Conservation (phyloP, 1,140 invertebrate species). For the Aphelinus atriplicis region DNA sequence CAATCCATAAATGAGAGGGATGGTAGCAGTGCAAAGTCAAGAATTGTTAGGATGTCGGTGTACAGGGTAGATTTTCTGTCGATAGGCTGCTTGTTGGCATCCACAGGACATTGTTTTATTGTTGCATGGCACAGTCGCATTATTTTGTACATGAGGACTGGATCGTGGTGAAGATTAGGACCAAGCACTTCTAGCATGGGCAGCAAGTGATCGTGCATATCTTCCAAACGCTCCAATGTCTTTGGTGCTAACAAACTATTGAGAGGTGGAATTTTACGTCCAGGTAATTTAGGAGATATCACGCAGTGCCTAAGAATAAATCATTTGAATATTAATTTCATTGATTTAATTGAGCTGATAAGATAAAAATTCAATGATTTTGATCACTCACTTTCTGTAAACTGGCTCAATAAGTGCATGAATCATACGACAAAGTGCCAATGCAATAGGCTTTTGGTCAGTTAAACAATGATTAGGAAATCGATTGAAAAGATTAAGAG, state of each 20-base stretch:
- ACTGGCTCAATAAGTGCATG: constrained; percentile 88
- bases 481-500: constrained; percentile 78
- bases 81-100: constrained; percentile 57
- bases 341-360: constrained; percentile 7
- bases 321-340: constrained; percentile 13
- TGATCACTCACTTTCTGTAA: constrained; percentile 77
- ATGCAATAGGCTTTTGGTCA: constrained; percentile 81
- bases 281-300: constrained; percentile 75
- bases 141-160: constrained; percentile 89
- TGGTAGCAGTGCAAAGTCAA: constrained; percentile 90
- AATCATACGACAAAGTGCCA: constrained; percentile 82
- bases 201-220: constrained; percentile 81
- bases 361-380: constrained; percentile 7
- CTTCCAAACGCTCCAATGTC: constrained; percentile 72
- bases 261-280: constrained; percentile 69
- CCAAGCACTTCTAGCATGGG: constrained; percentile 91
- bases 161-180: constrained; percentile 87
- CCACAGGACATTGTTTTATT: constrained; percentile 61
- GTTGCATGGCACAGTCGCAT: constrained; percentile 72
- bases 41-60: constrained; percentile 83
- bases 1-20: constrained; percentile 90
- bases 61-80: constrained; percentile 69
- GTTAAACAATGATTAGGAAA: constrained; percentile 86
- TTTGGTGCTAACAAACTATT: constrained; percentile 71
- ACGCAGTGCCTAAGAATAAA: constrained; percentile 72